phyloP scores from a whole-genome alignment of 2,113 vertebrate species.

The Talpa occidentalis region DNA sequence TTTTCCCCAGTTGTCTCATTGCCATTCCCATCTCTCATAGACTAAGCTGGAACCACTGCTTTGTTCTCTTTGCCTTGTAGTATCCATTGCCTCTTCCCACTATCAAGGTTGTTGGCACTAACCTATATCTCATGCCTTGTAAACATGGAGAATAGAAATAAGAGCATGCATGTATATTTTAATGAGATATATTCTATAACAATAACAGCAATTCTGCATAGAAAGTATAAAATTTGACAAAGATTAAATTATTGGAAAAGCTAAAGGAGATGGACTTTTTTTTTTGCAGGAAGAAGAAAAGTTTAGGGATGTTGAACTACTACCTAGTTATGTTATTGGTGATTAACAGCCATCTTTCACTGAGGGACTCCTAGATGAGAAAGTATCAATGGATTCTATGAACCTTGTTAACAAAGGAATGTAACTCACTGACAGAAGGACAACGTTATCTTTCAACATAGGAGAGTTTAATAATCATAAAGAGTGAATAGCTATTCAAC shows the following conservation, averaged over 20 bases:
- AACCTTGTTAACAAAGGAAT: background rate
- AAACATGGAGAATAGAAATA: conserved; percentile 17
- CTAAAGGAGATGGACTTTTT: background rate
- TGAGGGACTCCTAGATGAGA: background rate
- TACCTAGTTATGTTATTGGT: background rate
- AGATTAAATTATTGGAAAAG: conserved; percentile 1
- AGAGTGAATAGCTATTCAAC: conserved; percentile 42
- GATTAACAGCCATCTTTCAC: conserved; percentile 30
- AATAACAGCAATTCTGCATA: background rate
- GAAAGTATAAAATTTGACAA: background rate
- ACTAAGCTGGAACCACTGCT: background rate
- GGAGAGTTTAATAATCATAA: conserved; percentile 29
- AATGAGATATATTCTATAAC: background rate
- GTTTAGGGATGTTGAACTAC: background rate
- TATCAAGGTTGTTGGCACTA: background rate
- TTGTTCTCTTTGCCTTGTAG: background rate
- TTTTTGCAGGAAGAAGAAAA: background rate
- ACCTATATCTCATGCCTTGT: no score
- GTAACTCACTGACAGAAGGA: conserved; percentile 4
- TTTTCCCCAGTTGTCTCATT: background rate
- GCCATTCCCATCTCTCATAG: background rate
- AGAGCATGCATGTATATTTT: background rate
- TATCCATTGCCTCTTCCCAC: background rate
- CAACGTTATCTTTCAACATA: conserved; percentile 20
- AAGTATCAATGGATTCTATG: conserved; percentile 26